Evolutionary conservation across 2,113 vertebrate species (phyloP).

Genomic region (Geothlypis trichas): DNA sequence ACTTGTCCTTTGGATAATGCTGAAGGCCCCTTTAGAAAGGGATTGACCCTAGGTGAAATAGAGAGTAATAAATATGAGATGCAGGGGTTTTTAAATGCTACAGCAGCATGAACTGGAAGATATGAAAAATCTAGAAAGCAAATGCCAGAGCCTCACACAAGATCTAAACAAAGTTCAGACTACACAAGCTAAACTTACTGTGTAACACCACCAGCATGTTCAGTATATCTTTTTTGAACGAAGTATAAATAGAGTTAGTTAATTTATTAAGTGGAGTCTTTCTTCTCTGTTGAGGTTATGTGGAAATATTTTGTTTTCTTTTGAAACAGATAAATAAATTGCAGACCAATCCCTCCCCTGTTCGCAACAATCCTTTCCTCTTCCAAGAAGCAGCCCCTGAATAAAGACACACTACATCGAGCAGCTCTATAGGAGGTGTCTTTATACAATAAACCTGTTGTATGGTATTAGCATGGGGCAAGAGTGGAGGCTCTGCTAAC

Average conservation of each 20-base stretch:
- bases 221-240: not conserved
- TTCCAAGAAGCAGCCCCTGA: not conserved
- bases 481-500: not conserved
- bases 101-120: not conserved
- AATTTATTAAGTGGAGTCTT: not conserved
- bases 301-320: not conserved
- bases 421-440: not conserved
- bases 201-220: not conserved
- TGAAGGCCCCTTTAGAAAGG: not conserved
- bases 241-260: not conserved
- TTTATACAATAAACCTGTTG: not conserved
- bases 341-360: not conserved
- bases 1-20: not conserved
- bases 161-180: not conserved
- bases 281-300: not conserved
- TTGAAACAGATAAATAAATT: not conserved
- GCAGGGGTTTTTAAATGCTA: not conserved
- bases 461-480: not conserved
- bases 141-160: not conserved
- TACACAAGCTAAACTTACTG: not conserved
- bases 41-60: not conserved
- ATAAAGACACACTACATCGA: not conserved
- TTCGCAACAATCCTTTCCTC: not conserved
- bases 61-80: not conserved
- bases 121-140: conserved; percentile 3